phyloP scores from a whole-genome alignment of 35 echinoderm and acorn worm species.

The Heliocidaris tuberculata region DNA sequence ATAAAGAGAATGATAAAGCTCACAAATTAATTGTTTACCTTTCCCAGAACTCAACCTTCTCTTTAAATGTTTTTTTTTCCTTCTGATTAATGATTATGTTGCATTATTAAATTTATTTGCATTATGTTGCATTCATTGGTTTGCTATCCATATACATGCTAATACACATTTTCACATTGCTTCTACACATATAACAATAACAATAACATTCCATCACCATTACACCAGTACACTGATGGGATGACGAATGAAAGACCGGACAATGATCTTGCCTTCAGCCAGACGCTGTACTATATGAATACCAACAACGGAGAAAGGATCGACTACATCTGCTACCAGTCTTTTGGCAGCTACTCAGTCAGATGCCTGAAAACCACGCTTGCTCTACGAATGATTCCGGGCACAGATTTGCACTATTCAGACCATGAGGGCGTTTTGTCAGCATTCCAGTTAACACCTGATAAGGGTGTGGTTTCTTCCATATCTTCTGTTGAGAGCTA shows the following conservation, averaged over 20 bases:
- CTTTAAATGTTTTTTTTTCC: no score
- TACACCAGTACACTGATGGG: background rate
- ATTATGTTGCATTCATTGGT: no score
- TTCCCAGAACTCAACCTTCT: no score
- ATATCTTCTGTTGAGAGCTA: background rate
- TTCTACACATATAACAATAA: background rate
- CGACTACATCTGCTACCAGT: slow-evolving; percentile 35
- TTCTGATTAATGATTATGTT: no score
- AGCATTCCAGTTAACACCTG: background rate
- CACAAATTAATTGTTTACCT: no score
- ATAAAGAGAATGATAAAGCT: no score
- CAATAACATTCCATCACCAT: background rate
- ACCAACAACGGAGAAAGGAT: slow-evolving; percentile 29
- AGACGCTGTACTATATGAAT: slow-evolving; percentile 21
- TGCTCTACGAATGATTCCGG: background rate
- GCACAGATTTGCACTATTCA: background rate
- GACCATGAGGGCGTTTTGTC: slow-evolving; percentile 23
- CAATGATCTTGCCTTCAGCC: background rate
- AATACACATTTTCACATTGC: background rate
- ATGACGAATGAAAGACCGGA: slow-evolving; percentile 21
- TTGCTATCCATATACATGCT: background rate
- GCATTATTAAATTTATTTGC: no score
- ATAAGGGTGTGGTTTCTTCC: background rate
- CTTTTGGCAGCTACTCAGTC: background rate
- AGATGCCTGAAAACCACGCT: background rate